Evolutionary conservation across 2,888 invertebrate genomes (phyloP), one percentile per base, ranked within the genome.

Genomic region (Bimastos eiseni): DNA sequence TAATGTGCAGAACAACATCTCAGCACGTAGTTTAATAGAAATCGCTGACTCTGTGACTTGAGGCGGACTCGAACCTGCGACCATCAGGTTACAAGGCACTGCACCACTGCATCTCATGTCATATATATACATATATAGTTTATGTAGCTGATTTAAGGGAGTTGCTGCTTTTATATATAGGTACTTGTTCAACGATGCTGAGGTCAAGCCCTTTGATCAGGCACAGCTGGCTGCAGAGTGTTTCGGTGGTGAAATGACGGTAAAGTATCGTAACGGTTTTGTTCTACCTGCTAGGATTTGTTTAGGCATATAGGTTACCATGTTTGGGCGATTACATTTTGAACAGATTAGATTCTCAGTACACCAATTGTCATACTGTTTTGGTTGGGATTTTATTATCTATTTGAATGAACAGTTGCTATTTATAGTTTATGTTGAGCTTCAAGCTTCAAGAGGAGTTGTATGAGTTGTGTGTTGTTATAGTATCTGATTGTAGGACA

Each of bases 231-330:
- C 98, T 0, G 97, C 98, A 0, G 98, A 98, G 95, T 98, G 98
- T 95, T 98, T 98, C 95, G 98, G 98, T 6, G 98, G 98, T 13
- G 98, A 98, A 96, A 98, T 98, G 98, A 98, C 98, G 90, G 97
- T 97, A 95, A 95, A 95, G 92, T 92, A 91, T 88, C 86, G 13
- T 86, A n/a, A 70, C 8, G 8, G 70, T 70, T 70, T 70, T 70
- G 70, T 13, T 70, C n/a, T 70, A n/a, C 11, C n/a, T 70, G 30
- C 8, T 70, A n/a, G 30, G 30, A 70, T 70, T n/a, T 2, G 70
- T n/a, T 70, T 70, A 70, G 3, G 70, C n/a, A 49, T 21, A 15
- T 24, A 49, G 49, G 21, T 49, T 49, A 49, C 17, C 24, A 49
- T 49, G 49, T 49, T 49, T 21, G 24, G 1, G 19, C 24, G 49